Evolutionary conservation across 2,888 invertebrate genomes (phyloP).

Genomic region (Taphrorychus bicolor): DNA sequence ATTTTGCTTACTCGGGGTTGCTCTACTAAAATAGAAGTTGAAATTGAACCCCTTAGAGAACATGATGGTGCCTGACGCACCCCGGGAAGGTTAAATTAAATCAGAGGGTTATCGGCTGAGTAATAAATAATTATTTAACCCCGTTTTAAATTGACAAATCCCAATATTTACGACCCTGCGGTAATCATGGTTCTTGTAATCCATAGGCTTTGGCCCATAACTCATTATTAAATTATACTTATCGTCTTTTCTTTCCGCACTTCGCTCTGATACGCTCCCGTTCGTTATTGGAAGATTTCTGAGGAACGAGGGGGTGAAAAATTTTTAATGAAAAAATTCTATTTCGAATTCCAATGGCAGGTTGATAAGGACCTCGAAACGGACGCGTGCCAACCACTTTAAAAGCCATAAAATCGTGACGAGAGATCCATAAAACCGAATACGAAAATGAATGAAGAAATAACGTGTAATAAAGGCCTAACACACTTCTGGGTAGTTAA

Average conservation of each 20-base stretch:
- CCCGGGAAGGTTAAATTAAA: constrained; percentile 35
- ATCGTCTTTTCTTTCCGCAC: constrained; percentile 51
- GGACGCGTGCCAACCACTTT: constrained; percentile 51
- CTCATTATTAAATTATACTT: constrained; percentile 54
- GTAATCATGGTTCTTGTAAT: constrained; percentile 55
- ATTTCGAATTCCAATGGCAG: background rate
- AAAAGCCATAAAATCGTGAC: constrained; percentile 54
- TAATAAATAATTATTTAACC: constrained; percentile 54
- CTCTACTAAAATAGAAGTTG: too few relatives aligned
- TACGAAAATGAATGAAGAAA: constrained; percentile 57
- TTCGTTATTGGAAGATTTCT: constrained; percentile 24
- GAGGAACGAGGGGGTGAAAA: constrained; percentile 24
- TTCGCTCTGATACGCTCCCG: too few relatives aligned
- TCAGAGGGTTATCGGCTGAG: constrained; percentile 47
- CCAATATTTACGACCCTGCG: constrained; percentile 50
- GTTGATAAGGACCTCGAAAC: constrained; percentile 1
- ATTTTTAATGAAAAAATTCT: constrained; percentile 30
- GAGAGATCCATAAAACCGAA: constrained; percentile 53
- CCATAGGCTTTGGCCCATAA: constrained; percentile 53
- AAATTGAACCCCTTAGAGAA: too few relatives aligned
- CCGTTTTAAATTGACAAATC: constrained; percentile 56
- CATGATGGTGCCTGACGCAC: too few relatives aligned
- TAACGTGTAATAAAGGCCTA: constrained; percentile 58
- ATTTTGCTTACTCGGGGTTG: constrained; percentile 27
- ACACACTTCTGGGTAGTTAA: constrained; percentile 61